A percentile compares a stretch with the other conserved stretches of the same genome.
phyloP scores from a whole-genome alignment of 53 echinoderm and acorn worm genomes.

The Henricia sp. region DNA sequence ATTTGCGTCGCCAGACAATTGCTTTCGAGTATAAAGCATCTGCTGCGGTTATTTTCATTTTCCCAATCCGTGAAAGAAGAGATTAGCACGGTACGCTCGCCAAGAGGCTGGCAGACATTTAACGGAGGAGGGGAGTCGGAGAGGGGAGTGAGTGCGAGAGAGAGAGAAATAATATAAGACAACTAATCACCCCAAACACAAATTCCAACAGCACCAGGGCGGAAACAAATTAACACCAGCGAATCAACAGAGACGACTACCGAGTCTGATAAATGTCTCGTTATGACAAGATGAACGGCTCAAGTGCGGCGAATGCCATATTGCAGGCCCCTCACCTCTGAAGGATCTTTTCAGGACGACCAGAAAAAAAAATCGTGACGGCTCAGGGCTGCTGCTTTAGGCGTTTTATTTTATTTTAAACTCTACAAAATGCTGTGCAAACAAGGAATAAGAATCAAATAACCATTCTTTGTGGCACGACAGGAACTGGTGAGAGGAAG shows the following conservation, averaged over 20 bases:
- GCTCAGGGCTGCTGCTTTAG: slow-evolving; percentile 58
- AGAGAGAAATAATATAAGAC: slow-evolving; percentile 36
- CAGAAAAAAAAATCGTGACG: slow-evolving; percentile 56
- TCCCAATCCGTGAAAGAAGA: neutral
- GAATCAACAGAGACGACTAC: slow-evolving; percentile 60
- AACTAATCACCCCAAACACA: slow-evolving; percentile 54
- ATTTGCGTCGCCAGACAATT: slow-evolving; percentile 57
- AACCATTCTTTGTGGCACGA: slow-evolving; percentile 50
- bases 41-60: slow-evolving; percentile 54
- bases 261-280: slow-evolving; percentile 66
- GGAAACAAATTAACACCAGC: slow-evolving; percentile 65
- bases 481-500: slow-evolving; percentile 61
- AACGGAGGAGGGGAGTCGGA: neutral
- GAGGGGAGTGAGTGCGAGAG: neutral
- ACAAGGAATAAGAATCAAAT: slow-evolving; percentile 71
- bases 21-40: slow-evolving; percentile 58
- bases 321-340: slow-evolving; percentile 54
- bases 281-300: slow-evolving; percentile 65
- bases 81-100: neutral
- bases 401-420: slow-evolving; percentile 7
- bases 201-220: slow-evolving; percentile 65
- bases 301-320: slow-evolving; percentile 60
- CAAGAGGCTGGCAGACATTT: slow-evolving; percentile 21
- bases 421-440: slow-evolving; percentile 56
- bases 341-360: slow-evolving; percentile 53